Evolutionary conservation across 2,797 vertebrate genomes (phyloP).

Genomic region (Dendrocincla tyrannina): DNA sequence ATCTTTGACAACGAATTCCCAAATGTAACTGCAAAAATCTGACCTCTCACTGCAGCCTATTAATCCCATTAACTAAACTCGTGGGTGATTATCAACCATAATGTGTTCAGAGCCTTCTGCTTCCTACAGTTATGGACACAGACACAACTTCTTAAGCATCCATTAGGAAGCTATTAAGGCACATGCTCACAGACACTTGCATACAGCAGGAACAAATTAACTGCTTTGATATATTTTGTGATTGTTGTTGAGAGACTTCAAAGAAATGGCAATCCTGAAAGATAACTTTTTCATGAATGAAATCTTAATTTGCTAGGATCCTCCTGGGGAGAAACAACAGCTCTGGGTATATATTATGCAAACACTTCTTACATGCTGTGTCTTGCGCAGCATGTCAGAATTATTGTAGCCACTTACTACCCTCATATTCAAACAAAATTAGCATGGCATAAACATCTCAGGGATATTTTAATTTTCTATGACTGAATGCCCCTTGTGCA

Average conservation of each 20-base stretch:
- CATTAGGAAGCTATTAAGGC: background rate
- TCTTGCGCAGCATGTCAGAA: background rate
- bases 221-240: background rate
- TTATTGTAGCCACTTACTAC: background rate
- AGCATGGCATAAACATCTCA: background rate
- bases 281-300: background rate
- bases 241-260: background rate
- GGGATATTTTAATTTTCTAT: background rate
- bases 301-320: background rate
- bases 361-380: background rate
- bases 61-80: background rate
- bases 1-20: background rate
- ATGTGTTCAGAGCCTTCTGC: background rate
- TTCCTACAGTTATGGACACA: background rate
- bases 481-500: background rate
- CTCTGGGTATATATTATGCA: background rate
- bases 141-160: background rate
- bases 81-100: background rate
- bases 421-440: background rate
- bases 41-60: background rate
- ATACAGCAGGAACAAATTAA: background rate
- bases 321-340: background rate
- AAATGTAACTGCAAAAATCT: background rate
- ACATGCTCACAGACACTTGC: background rate
- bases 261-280: background rate